Base-by-base conservation (phyloP, 2,797 vertebrate species). In the Sebastes minor region DNA sequence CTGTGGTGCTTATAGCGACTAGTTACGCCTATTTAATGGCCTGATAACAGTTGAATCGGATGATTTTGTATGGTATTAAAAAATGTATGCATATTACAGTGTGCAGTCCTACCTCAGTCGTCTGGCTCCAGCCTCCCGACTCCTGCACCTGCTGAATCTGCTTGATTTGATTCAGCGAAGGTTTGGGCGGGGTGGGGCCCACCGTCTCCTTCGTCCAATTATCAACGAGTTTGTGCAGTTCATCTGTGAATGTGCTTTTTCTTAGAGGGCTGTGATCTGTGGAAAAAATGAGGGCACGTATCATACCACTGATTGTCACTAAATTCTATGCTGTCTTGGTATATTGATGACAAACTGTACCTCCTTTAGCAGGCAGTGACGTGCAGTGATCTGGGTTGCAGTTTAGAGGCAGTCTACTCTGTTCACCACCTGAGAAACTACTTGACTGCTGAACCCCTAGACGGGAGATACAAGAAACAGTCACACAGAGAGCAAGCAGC, bases 191-290 rank as follows among this genome's bases (percentile, higher is more conserved):
- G 77, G 92, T 82, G 63, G 94, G 93, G 69, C 95, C 96, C 60
- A 96, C 94, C 1, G 95, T 80, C 88, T 98, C 97, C 88, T 97
- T 98, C 20, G 97, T 96, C 97, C 96, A 98, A 83, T 99, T 97
- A 90, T 99, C 98, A 71, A 98, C 97, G 76, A 98, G 93, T 88
- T 97, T 98, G 95, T 98, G 98, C 91, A 98, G 91, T 77, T 99
- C 97, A 78, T 98, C 97, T 3, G 97, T 98, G 91, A 99, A 99
- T 92, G 96, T 97, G 90, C 96, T 97, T 92, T 97, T 98, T 92
- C 95, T 97, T 78, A 91, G 74, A 63, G 94, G 91, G 88, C 93
- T 95, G 25, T 89, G 91, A 83, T 95, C 95, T 95, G 86, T 71
- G 73, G 6, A 83, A 66, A 46, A 65, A 76, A 87, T 6, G 0